phyloP scores from a whole-genome alignment of 2,113 vertebrate genomes.

The Chloebia gouldiae region DNA sequence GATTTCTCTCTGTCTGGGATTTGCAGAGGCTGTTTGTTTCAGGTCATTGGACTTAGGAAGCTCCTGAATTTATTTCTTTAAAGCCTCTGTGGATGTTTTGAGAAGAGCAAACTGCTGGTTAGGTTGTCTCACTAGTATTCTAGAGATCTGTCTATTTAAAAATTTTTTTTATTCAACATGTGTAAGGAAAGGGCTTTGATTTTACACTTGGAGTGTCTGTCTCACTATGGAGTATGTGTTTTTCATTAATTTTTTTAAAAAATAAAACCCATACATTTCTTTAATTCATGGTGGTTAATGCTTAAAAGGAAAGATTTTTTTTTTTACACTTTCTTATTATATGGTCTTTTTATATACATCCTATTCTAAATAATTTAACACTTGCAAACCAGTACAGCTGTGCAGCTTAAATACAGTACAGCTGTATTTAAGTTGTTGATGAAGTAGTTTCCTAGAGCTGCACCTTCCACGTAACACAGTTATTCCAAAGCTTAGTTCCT shows the following conservation, averaged over 20 bases:
- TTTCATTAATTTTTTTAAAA: neutral
- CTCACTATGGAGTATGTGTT: neutral
- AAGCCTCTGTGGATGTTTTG: neutral
- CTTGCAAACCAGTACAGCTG: neutral
- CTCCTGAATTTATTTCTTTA: neutral
- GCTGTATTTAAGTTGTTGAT: neutral
- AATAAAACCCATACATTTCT: accelerated
- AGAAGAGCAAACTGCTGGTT: neutral
- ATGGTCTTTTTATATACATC: neutral
- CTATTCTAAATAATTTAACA: neutral
- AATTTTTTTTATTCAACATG: neutral
- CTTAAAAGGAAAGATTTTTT: neutral
- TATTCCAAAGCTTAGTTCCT: neutral
- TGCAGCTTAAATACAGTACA: neutral
- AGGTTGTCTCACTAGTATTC: neutral
- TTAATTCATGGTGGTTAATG: neutral
- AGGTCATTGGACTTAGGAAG: neutral
- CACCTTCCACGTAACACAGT: neutral
- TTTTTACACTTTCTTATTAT: neutral
- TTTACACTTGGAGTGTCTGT: neutral
- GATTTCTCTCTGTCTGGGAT: neutral
- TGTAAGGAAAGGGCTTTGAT: neutral
- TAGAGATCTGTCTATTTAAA: neutral
- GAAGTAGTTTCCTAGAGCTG: neutral
- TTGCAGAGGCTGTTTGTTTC: neutral